Evolutionary conservation across 2,888 invertebrate species (phyloP).

Genomic region (Tiliacea aurago): DNA sequence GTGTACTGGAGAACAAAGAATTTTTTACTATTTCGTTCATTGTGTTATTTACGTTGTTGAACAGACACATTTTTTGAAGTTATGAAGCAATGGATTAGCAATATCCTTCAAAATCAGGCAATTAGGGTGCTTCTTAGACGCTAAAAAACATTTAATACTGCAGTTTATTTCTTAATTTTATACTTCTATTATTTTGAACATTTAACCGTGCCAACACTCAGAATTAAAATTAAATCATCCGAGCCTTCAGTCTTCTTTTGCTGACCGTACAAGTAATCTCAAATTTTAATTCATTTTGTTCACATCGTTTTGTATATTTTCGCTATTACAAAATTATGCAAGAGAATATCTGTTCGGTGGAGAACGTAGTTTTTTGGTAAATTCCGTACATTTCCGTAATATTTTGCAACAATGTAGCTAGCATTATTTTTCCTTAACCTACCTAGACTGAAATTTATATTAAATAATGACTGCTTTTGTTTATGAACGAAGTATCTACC

Average conservation of each 20-base stretch:
- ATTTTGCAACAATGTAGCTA: neutral
- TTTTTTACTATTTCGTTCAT: too few relatives aligned
- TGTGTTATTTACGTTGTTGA: too few relatives aligned
- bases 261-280: conserved; percentile 51
- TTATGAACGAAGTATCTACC: neutral
- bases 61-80: too few relatives aligned
- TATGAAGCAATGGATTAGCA: too few relatives aligned
- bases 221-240: too few relatives aligned
- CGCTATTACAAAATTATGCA: conserved; percentile 48
- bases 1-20: too few relatives aligned
- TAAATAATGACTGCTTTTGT: neutral
- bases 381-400: neutral
- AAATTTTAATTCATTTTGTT: conserved; percentile 60
- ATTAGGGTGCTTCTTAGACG: too few relatives aligned
- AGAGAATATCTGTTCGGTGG: conserved; percentile 28
- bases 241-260: neutral
- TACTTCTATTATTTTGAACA: too few relatives aligned
- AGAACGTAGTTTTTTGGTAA: conserved; percentile 20
- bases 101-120: too few relatives aligned
- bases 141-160: too few relatives aligned
- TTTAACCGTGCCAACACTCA: too few relatives aligned
- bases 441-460: neutral
- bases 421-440: neutral
- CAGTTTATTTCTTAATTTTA: too few relatives aligned
- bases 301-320: conserved; percentile 54